Evolutionary conservation across 2,113 vertebrate species (phyloP), one percentile per base, ranked within the genome.

Genomic region (Pleuronectes platessa): DNA sequence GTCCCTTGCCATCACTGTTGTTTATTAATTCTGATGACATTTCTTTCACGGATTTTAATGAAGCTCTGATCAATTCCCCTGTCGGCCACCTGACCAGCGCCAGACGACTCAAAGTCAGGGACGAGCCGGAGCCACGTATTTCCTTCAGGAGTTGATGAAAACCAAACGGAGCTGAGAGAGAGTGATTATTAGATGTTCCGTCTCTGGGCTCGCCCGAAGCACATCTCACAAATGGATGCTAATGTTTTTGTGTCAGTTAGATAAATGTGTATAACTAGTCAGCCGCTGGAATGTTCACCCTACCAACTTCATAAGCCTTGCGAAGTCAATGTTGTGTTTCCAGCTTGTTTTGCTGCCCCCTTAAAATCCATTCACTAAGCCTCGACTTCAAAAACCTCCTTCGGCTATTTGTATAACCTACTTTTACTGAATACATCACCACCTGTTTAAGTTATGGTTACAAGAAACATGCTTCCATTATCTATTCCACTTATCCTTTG

Each of bases 121-220:
- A 31, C 40, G 3, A 42, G 40, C 40, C 10, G 40, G 10, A 42
- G 40, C 27, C 58, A 60, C 17, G 8, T 60, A 9, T 31, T 11
- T 60, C 15, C 24, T 31, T 18, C 37, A 9, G 17, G 47, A 68
- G 53, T 47, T 31, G 37, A 60, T 78, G 21, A 65, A 51, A 60
- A 49, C 45, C 24, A 17, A 72, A 27, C 51, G 6, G 54, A 61
- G 4, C 49, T 73, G 18, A 40, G 55, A 68, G 14, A 65, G 18
- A 65, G 49, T 51, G 17, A 55, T 73, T 70, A 62, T 65, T 78
- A 13, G 61, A 70, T 40, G 56, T 26, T 69, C 35, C 37, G 70
- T 59, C 7, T 13, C n/a, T 58, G 26, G 6, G 35, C 2, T 18
- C 5, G n/a, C 45, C 27, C 26, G 27, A 71, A 67, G 21, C 40